Conservation (phyloP, 2,113 vertebrate genomes). For the Prionailurus bengalensis region DNA sequence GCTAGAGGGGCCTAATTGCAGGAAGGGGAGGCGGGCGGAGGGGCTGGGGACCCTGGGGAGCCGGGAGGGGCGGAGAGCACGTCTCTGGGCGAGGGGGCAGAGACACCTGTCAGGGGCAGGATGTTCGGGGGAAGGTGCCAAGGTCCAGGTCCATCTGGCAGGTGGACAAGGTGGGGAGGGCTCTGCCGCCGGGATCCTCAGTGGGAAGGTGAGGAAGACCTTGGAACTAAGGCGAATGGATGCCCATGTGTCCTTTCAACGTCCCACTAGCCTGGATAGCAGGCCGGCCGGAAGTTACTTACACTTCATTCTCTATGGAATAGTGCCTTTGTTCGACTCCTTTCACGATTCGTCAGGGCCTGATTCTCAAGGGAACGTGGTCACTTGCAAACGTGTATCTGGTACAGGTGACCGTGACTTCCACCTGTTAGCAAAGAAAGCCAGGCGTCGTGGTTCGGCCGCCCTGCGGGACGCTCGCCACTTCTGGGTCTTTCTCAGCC, state of each 20-base stretch:
- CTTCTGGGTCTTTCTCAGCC: background rate
- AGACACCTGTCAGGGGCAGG: background rate
- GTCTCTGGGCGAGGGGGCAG: background rate
- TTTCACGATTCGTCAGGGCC: background rate
- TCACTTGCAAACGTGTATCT: background rate
- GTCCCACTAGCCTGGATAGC: background rate
- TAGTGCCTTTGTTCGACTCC: background rate
- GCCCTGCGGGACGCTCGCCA: background rate
- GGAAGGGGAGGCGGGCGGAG: rapidly evolving
- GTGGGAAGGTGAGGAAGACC: background rate
- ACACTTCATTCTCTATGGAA: background rate
- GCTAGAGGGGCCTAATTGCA: background rate
- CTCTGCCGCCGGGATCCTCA: background rate
- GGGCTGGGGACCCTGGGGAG: background rate
- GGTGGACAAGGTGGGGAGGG: background rate
- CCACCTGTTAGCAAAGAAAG: background rate
- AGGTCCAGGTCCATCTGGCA: background rate
- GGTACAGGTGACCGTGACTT: background rate
- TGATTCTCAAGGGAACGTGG: background rate
- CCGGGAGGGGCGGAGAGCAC: background rate
- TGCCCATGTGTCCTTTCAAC: rapidly evolving
- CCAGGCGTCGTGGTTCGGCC: background rate
- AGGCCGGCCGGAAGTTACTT: background rate
- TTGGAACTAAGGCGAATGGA: background rate
- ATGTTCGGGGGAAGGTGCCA: background rate